phyloP scores from a whole-genome alignment of 2,888 invertebrate species.

The Apamea crenata region DNA sequence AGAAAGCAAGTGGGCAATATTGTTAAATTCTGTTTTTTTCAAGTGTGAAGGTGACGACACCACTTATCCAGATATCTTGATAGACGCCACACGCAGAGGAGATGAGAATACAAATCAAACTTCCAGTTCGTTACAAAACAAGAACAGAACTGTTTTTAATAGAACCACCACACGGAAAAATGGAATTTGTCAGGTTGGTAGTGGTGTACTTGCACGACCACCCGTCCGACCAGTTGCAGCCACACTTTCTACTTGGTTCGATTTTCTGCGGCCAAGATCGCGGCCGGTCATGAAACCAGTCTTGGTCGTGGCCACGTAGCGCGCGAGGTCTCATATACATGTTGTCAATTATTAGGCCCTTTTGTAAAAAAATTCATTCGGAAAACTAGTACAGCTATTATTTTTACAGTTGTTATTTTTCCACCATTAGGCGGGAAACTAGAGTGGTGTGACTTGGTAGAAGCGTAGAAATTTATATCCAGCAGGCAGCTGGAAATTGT shows the following conservation, averaged over 20 bases:
- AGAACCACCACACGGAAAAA: constrained; percentile 13
- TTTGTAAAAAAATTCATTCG: background rate
- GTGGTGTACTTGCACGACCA: too few species aligned
- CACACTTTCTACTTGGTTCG: background rate
- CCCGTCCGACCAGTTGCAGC: background rate
- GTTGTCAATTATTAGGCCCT: background rate
- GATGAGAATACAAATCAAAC: constrained; percentile 15
- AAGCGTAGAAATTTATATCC: background rate
- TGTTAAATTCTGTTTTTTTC: background rate
- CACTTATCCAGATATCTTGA: too few species aligned
- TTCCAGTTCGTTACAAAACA: background rate
- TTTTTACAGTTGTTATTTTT: background rate
- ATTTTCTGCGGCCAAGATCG: background rate
- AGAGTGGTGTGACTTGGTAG: background rate
- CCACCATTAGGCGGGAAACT: background rate
- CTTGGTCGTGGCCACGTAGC: too few species aligned
- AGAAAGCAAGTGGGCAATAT: background rate
- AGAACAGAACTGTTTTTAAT: constrained; percentile 3
- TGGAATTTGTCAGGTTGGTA: constrained; percentile 53
- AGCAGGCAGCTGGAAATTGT: background rate
- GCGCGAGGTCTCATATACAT: background rate
- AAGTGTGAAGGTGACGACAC: constrained; percentile 3
- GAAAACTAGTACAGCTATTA: background rate
- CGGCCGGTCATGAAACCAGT: background rate
- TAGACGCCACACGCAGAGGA: constrained; percentile 25